phyloP scores from a whole-genome alignment of 35 echinoderm and acorn worm species.

The Strongylocentrotus purpuratus region DNA sequence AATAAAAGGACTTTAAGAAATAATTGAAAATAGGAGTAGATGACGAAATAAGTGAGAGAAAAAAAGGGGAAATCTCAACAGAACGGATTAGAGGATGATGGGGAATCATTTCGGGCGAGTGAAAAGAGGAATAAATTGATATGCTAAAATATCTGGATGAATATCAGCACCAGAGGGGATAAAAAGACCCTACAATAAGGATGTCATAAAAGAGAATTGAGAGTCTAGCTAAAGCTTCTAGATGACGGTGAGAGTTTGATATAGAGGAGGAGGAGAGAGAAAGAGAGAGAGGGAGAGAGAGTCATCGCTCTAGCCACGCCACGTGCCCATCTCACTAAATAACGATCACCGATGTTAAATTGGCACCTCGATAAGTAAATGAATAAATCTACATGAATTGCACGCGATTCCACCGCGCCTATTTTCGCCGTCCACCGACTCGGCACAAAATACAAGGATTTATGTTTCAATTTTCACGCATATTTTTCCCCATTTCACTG shows the following conservation, averaged over 20 bases:
- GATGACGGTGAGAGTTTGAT: not conserved
- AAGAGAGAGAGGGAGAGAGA: not conserved
- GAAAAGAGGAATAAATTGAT: not conserved
- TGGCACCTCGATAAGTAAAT: constrained; percentile 30
- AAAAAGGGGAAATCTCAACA: not conserved
- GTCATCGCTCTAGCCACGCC: not conserved
- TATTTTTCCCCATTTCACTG: constrained; percentile 16
- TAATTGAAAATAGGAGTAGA: not conserved
- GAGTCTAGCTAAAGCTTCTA: not conserved
- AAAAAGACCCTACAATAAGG: not conserved
- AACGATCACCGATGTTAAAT: constrained; percentile 49
- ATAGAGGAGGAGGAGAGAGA: not conserved
- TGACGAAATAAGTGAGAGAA: not conserved
- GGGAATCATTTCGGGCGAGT: not conserved
- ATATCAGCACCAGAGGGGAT: not conserved
- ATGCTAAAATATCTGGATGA: not conserved
- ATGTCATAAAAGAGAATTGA: not conserved
- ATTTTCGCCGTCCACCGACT: not conserved
- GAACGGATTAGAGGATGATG: not conserved
- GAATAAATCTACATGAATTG: constrained; percentile 53
- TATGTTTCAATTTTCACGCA: constrained; percentile 39
- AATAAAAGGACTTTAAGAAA: not conserved
- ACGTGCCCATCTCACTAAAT: constrained; percentile 37
- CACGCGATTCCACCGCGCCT: not conserved
- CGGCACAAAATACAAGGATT: constrained; percentile 30